Evolutionary conservation across 2,113 vertebrate species (phyloP), one percentile per base, ranked within the genome.

Genomic region (Prolemur simus): DNA sequence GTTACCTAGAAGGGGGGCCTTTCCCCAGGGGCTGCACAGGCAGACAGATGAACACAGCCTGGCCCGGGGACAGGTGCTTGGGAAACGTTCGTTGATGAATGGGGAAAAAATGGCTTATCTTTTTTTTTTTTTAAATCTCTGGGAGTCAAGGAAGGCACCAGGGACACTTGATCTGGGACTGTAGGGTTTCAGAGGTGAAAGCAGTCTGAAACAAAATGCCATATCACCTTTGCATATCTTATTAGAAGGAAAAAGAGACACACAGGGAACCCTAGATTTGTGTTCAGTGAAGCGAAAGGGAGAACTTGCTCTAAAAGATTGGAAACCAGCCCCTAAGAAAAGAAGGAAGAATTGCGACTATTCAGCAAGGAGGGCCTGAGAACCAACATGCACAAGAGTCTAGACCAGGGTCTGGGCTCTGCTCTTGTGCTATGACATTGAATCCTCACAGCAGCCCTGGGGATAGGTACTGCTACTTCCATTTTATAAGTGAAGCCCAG

Each of bases 101-200:
- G 20, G 69, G 45, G 39, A 47, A 84, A 89, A 71, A 68, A 37
- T 25, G 20, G 25, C 27, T 63, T 68, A 13, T 80, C 63, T 49
- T 63, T 2, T 18, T 15, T 66, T n/a, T 32, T n/a, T 64, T 60
- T 29, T 29, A 29, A 63, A 89, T 78, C 63, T 89, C 74, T 81
- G 39, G 32, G 76, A 77, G 54, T 77, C 29, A n/a, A 83, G 23
- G 66, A 84, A 85, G 49, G 76, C 49, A 74, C 69, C 8, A 27
- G 49, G 69, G 93, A 49, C 76, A 85, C 14, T 84, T 82, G 92
- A 95, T 94, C 90, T n/a, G 32, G 66, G 80, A 18, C 69, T 77
- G 66, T 39, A 87, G n/a, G 80, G 54, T 98, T 94, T 95, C 95
- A 80, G 71, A 74, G 37, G 56, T 17, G n/a, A 89, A 90, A 39